These are phyloP conservation scores for Aplodontia rufa DNA, from an alignment of 2,113 vertebrate genomes.

Conservation along the genomic window DNA sequence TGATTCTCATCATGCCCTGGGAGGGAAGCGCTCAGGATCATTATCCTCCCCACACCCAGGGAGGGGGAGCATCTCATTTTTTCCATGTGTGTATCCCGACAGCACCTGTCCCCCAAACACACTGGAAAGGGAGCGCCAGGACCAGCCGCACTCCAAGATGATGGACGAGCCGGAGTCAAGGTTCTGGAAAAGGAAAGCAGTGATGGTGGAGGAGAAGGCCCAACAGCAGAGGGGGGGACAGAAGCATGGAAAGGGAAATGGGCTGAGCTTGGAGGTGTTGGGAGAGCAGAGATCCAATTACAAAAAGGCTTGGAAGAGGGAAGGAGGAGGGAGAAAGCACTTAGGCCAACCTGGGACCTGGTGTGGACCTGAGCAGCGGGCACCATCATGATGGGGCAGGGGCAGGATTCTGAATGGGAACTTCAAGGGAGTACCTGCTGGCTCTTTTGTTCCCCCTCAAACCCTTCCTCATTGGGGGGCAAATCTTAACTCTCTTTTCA, in stretches of 20 bases:
- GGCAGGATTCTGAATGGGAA: not conserved
- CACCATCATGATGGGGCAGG: no score
- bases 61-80: constrained; percentile 40
- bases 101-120: constrained; percentile 73
- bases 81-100: constrained; percentile 40
- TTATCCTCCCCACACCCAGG: constrained; percentile 68
- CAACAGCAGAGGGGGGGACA: not conserved
- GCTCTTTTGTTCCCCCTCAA: not conserved
- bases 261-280: not conserved
- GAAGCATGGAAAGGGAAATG: not conserved
- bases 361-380: fast-evolving
- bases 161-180: constrained; percentile 27
- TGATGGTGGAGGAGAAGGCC: not conserved
- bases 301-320: not conserved
- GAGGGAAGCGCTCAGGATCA: constrained; percentile 70
- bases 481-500: not conserved
- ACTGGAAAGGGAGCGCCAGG: not conserved
- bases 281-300: not conserved
- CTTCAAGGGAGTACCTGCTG: not conserved
- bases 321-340: not conserved
- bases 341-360: no score
- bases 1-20: constrained; percentile 72
- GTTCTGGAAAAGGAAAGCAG: constrained; percentile 1
- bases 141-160: not conserved
- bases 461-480: not conserved